These are phyloP conservation scores for Hydrolagus affinis DNA, from an alignment of 2,113 vertebrate species.

Conservation along the genomic window DNA sequence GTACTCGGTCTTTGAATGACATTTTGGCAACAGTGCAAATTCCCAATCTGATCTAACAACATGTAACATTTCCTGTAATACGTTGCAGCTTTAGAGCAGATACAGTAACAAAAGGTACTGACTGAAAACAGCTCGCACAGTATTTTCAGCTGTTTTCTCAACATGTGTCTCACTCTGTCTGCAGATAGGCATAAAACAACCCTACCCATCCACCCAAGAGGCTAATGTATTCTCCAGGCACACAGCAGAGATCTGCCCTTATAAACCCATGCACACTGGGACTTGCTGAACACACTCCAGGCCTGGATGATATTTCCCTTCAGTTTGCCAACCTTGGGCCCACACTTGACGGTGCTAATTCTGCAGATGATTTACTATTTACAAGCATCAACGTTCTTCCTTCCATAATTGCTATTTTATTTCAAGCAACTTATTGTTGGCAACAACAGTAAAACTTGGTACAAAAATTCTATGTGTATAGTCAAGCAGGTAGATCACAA, in stretches of 20 bases:
- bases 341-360: neutral
- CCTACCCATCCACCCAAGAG: conserved; percentile 24
- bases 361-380: conserved; percentile 25
- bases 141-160: conserved; percentile 17
- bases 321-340: conserved; percentile 27
- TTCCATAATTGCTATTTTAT: conserved; percentile 12
- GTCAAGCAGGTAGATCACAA: conserved; percentile 81
- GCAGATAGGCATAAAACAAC: conserved; percentile 23
- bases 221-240: conserved; percentile 23
- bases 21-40: conserved; percentile 10
- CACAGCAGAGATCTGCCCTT: conserved; percentile 9
- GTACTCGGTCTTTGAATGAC: conserved; percentile 5
- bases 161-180: conserved; percentile 25
- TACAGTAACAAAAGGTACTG: conserved; percentile 11
- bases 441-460: neutral
- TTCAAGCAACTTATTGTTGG: neutral
- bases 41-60: conserved; percentile 17
- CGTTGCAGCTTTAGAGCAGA: conserved; percentile 19
- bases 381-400: conserved; percentile 20
- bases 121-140: neutral
- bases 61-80: neutral
- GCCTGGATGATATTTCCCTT: conserved; percentile 30
- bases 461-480: conserved; percentile 5
- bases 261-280: conserved; percentile 23
- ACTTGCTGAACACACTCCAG: conserved; percentile 31